Base-by-base conservation (phyloP, 2,797 vertebrate species). In the Pangasius mekongensis region DNA sequence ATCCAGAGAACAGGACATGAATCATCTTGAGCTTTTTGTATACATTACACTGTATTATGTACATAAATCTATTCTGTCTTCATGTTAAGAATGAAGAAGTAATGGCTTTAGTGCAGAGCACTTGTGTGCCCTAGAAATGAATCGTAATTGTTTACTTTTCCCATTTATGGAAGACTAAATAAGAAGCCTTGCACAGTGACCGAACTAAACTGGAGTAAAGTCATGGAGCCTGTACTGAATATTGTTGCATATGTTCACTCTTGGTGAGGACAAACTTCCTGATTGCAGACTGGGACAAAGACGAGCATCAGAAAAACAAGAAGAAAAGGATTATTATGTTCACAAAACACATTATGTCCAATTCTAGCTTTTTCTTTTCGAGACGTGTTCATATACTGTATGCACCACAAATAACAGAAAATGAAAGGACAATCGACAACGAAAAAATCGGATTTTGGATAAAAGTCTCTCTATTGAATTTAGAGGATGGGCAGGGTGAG, bases 151-250 rank as follows among this genome's bases (percentile, higher is more conserved):
- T 69, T 88, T 87, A 76, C 86, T 89, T 86, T 81, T 87, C 60
- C 47, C 77, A 64, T 90, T 88, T 87, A 91, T 92, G 93, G 94
- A 94, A 94, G 94, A 94, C 93, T 93, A 93, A 92, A 93, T 91
- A 90, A 91, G 89, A 92, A 93, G 83, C 89, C 89, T 89, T 88
- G 89, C 89, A 92, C 91, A 92, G 91, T 91, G 89, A 91, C 71
- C 56, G 43, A 89, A 88, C 64, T 73, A 83, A 91, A 84, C 64
- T 83, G 77, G 83, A 87, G 85, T 88, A 90, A 91, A 64, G 56
- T 86, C 71, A 89, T 87, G 84, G 47, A 86, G 66, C 33, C 56
- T 84, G 73, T 87, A 56, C 43, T 89, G 85, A 86, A 87, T 33
- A 88, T 33, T 73, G 83, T 92, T 89, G 62, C 93, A 87, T 91